Evolutionary conservation across 2,888 invertebrate species (phyloP), one percentile per base, ranked within the genome.

Genomic region (Eupithecia abbreviata): DNA sequence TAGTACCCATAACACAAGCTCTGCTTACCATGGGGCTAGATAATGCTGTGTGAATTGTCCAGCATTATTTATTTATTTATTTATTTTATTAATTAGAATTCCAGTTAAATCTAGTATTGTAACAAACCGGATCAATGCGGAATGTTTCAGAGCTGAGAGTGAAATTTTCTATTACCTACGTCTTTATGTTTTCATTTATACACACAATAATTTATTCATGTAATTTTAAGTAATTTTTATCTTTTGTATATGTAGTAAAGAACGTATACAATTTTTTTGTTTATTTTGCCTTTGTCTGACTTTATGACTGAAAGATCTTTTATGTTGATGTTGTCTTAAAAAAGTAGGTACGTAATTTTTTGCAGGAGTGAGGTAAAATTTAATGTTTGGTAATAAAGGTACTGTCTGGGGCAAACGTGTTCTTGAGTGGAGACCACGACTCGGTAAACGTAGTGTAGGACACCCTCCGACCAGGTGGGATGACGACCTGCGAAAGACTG

Each of bases 211-310:
- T n/a, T 55, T 55, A 55, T 55, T 66, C 66, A 66, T 66, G 43
- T 42, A n/a, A n/a, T n/a, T n/a, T n/a, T n/a, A 66, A 41, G 67
- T 67, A 67, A 67, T 67, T 67, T 43, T 67, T 67, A 15, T 67
- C 42, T 67, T 67, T 68, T 73, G 67, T 72, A 68, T 51, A 49
- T 68, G 77, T 65, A 68, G 49, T 77, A 73, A 77, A 77, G 67
- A 73, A 71, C n/a, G 47, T 71, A 71, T 51, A 68, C 55, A 73
- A 41, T 74, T 62, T 62, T 71, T 77, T 77, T 74, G 74, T 62
- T 67, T 75, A 72, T 75, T 75, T 72, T 67, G 68, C 70, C 58
- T 73, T 74, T 77, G 71, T 62, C 62, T 49, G 66, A 30, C 58
- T 47, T 74, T 74, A 74, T 74, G 71, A 41, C 49, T 42, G 18